These are phyloP conservation scores for Pteropus alecto DNA, from an alignment of 2,113 vertebrate genomes.

Conservation along the genomic window DNA sequence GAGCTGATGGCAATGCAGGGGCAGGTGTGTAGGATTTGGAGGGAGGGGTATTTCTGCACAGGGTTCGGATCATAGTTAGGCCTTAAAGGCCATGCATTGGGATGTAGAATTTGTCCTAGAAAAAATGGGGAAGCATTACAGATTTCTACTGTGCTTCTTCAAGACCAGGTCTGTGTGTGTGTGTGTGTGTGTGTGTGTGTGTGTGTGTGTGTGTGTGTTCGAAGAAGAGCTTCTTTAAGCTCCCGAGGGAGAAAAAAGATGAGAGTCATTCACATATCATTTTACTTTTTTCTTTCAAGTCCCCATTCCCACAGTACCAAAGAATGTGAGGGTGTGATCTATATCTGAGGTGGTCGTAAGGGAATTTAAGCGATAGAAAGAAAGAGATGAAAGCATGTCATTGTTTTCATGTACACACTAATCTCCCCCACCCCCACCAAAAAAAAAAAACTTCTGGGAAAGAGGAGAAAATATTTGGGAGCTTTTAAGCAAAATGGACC, in stretches of 20 bases:
- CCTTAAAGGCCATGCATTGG: neutral
- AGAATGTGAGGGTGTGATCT: conserved; percentile 13
- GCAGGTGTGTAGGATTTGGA: neutral
- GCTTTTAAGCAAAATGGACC: conserved; percentile 32
- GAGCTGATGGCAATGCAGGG: neutral
- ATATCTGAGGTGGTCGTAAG: neutral
- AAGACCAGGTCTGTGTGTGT: neutral
- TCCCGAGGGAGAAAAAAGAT: neutral
- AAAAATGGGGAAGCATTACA: neutral
- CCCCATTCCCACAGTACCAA: neutral
- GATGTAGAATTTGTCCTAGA: neutral
- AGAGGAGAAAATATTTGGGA: conserved; percentile 7
- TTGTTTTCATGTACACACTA: neutral
- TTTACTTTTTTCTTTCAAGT: neutral
- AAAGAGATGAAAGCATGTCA: conserved; percentile 17
- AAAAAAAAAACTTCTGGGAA: neutral
- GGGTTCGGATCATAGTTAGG: neutral
- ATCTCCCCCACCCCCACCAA: neutral
- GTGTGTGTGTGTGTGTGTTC: neutral
- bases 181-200: too few species aligned
- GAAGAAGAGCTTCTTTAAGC: neutral
- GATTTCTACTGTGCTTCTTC: neutral
- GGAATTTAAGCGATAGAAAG: neutral
- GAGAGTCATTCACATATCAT: too few species aligned
- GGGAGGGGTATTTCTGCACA: neutral